A percentile compares a stretch with the other conserved stretches of the same genome.
phyloP scores from a whole-genome alignment of 2,888 invertebrate species.

The Pyrrhosoma nymphula region DNA sequence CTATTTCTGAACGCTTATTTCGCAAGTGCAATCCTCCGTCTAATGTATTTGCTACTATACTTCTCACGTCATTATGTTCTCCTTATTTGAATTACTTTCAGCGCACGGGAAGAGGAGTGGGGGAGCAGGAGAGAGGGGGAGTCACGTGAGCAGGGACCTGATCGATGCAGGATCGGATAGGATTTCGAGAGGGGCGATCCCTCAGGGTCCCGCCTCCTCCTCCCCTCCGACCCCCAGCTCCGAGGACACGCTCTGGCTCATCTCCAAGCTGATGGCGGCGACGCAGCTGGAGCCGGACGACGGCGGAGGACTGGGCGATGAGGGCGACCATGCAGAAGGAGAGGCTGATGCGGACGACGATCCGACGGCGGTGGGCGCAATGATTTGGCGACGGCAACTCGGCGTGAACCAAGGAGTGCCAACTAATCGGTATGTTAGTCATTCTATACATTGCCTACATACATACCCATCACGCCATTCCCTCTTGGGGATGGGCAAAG shows the following conservation, averaged over 20 bases:
- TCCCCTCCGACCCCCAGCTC: neutral
- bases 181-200: slow-evolving; percentile 70
- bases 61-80: too few species aligned
- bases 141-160: neutral
- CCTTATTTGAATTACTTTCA: slow-evolving; percentile 75
- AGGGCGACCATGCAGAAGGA: neutral
- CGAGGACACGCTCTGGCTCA: slow-evolving; percentile 43
- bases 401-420: neutral
- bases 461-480: too few species aligned
- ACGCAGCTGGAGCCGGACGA: slow-evolving; percentile 4
- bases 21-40: too few species aligned
- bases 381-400: slow-evolving; percentile 36
- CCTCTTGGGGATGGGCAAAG: too few species aligned
- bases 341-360: neutral
- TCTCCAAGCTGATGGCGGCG: slow-evolving; percentile 47
- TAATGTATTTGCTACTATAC: too few species aligned
- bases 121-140: slow-evolving; percentile 74
- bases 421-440: neutral
- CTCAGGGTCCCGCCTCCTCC: neutral
- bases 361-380: neutral
- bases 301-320: neutral
- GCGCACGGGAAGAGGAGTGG: slow-evolving; percentile 84
- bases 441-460: too few species aligned
- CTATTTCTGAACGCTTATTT: too few species aligned
- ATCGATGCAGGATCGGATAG: slow-evolving; percentile 73